Evolutionary conservation across 2,797 vertebrate species (phyloP).

Genomic region (Mormyrus proboscirostris): DNA sequence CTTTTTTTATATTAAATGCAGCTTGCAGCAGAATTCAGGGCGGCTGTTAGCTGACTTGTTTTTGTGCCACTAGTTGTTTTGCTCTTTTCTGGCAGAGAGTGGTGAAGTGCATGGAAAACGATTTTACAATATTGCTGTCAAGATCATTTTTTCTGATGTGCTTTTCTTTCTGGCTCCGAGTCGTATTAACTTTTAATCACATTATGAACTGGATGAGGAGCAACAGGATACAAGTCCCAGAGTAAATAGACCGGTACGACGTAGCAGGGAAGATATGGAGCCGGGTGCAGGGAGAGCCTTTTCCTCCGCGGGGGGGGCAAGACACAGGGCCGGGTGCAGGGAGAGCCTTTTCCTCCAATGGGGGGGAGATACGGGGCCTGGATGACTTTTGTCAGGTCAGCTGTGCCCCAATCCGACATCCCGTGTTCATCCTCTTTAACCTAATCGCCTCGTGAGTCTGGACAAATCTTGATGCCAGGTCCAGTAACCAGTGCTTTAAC

Average conservation of each 20-base stretch:
- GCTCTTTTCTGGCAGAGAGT: constrained; percentile 33
- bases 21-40: not conserved
- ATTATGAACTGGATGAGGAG: constrained; percentile 64
- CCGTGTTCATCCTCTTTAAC: constrained; percentile 44
- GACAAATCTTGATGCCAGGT: not conserved
- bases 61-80: not conserved
- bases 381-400: constrained; percentile 53
- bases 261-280: constrained; percentile 64
- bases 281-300: constrained; percentile 57
- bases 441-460: constrained; percentile 12
- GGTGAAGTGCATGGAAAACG: constrained; percentile 10
- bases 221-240: constrained; percentile 53
- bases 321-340: constrained; percentile 50
- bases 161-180: constrained; percentile 51
- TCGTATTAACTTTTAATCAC: constrained; percentile 68
- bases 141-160: constrained; percentile 56
- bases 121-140: constrained; percentile 50
- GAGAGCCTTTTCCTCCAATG: constrained; percentile 27
- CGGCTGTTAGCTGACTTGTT: not conserved
- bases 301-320: constrained; percentile 39
- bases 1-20: not conserved
- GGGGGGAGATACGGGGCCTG: constrained; percentile 55
- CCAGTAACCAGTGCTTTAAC: not conserved
- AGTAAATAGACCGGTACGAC: constrained; percentile 68
- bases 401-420: constrained; percentile 51